Evolutionary conservation across 1,140 invertebrate species (phyloP), one percentile per base, ranked within the genome.

Genomic region (Metaphire vulgaris): DNA sequence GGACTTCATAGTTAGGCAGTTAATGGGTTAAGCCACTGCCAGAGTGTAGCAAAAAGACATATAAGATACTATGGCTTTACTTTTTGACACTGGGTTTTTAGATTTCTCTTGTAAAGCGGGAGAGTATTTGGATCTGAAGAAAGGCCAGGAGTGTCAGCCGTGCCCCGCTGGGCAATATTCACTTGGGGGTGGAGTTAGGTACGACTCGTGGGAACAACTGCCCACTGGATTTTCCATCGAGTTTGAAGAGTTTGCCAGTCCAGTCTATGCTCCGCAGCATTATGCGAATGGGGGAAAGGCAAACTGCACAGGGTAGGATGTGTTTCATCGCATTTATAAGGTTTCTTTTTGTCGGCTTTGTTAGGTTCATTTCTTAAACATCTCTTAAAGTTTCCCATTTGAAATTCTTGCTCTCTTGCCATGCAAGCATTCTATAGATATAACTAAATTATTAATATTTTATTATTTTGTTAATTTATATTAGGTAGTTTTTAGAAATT

Each of bases 101-200:
- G 77, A 80, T 83, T 88, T 84, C 77, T 87, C 88, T 1, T 89
- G 89, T 81, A 83, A 86, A 12, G 80, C 86, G 68, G 89, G 89
- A 0, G 82, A 86, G 67, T 89, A 85, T 80, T 85, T 88, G 74
- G 83, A 85, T 74, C 79, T 85, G 31, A 56, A 86, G 85, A 80
- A 80, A 80, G 76, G 85, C 16, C 82, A 89, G 71, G 81, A 85
- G 65, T 89, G 89, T 80, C 80, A 86, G 33, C 78, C 81, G 1
- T 89, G 89, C 79, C 84, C 84, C 16, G 80, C 86, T 16, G 89
- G 89, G 2, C 87, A 87, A 15, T 89, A 88, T 81, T 89, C 88
- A 14, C 80, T 89, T 14, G 89, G 89, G 0, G 88, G 88, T 30
- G 88, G 88, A 1, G 81, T 87, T 12, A 82, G 85, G 16, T 88